These are phyloP conservation scores for Noctua janthe DNA, from an alignment of 2,888 invertebrate species.

Conservation along the genomic window DNA sequence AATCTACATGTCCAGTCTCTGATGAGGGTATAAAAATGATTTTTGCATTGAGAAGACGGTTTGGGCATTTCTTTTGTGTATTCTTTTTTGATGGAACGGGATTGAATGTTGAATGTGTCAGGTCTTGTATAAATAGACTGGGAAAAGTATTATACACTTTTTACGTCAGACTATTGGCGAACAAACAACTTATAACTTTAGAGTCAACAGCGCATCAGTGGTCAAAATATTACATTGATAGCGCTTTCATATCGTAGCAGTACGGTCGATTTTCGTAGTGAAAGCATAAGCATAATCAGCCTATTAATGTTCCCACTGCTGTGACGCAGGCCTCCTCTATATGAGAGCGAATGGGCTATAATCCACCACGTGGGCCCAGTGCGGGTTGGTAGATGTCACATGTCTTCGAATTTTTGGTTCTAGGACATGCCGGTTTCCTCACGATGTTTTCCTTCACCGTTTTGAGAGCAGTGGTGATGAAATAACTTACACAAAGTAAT, in stretches of 20 bases:
- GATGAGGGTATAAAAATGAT: slow-evolving; percentile 62
- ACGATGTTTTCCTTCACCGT: too few species aligned
- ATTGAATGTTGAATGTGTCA: slow-evolving; percentile 22
- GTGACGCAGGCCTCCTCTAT: too few species aligned
- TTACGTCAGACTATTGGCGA: not conserved
- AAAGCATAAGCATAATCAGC: not conserved
- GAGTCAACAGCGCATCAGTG: not conserved
- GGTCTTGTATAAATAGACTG: slow-evolving; percentile 13
- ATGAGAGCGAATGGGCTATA: too few species aligned
- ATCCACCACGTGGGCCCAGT: too few species aligned
- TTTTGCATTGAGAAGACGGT: slow-evolving; percentile 47
- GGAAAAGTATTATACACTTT: not conserved
- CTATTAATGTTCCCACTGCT: too few species aligned
- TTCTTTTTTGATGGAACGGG: slow-evolving; percentile 17
- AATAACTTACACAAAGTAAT: too few species aligned
- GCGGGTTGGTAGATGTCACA: too few species aligned
- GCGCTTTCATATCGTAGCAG: not conserved
- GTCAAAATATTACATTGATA: not conserved
- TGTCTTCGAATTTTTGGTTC: too few species aligned
- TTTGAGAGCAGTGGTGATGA: too few species aligned
- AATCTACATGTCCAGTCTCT: slow-evolving; percentile 63
- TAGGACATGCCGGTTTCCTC: too few species aligned
- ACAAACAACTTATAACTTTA: not conserved
- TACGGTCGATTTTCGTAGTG: not conserved
- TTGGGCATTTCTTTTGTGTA: slow-evolving; percentile 43